Evolutionary conservation across 2,888 invertebrate genomes (phyloP).

Genomic region (Tortricodes alternella): DNA sequence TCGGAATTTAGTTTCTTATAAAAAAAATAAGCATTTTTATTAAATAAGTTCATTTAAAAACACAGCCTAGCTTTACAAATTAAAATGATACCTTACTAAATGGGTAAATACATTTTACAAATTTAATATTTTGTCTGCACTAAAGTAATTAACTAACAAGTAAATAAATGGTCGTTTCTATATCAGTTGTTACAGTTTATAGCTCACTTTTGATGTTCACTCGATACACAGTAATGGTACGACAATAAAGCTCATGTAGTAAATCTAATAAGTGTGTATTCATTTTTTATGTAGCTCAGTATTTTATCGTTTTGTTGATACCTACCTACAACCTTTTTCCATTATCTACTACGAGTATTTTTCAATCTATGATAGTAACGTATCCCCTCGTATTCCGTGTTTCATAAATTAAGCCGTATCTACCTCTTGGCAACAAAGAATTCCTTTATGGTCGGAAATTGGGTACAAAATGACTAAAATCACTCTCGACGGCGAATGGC

Average conservation of each 20-base stretch:
- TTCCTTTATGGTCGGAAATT: constrained; percentile 31
- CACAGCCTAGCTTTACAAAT: too few species aligned
- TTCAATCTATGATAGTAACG: constrained; percentile 3
- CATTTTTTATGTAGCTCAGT: constrained; percentile 19
- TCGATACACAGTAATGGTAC: constrained; percentile 19
- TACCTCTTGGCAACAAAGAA: constrained; percentile 26
- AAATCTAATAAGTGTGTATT: constrained; percentile 16
- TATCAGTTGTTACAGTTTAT: constrained; percentile 1
- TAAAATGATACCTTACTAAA: too few species aligned
- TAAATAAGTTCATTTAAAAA: too few species aligned
- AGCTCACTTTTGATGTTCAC: constrained; percentile 8
- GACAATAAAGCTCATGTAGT: constrained; percentile 16
- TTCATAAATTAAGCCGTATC: constrained; percentile 23
- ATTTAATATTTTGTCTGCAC: too few species aligned
- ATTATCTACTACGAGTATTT: constrained; percentile 8
- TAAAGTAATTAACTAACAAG: too few species aligned
- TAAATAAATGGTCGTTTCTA: too few species aligned
- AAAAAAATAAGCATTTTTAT: too few species aligned
- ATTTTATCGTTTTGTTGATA: constrained; percentile 8
- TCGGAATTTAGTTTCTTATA: too few species aligned
- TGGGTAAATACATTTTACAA: too few species aligned
- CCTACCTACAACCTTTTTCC: background rate
- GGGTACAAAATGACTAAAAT: constrained; percentile 32
- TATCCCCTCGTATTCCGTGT: background rate
- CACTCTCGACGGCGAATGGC: constrained; percentile 30